Conservation (phyloP, 2,888 invertebrate species). For the Adelognathus sp. region DNA sequence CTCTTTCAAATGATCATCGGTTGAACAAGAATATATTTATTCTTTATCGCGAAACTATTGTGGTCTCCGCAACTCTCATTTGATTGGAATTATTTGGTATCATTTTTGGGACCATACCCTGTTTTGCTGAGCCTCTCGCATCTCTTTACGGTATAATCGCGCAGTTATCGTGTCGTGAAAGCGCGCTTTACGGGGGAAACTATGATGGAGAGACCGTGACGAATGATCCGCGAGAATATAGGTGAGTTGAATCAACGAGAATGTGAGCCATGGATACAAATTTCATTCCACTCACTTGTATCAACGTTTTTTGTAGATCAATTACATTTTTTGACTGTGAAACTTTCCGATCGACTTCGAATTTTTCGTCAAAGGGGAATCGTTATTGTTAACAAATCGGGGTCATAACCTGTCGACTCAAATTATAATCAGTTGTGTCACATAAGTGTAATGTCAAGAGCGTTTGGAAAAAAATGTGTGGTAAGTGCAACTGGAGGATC, state of each 20-base stretch:
- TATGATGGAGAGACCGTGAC: conserved; percentile 37
- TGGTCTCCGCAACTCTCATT: not conserved
- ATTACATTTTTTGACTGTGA: not conserved
- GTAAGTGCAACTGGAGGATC: no score
- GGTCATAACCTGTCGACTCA: no score
- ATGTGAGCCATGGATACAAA: not conserved
- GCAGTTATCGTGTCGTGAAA: conserved; percentile 41
- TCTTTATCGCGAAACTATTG: not conserved
- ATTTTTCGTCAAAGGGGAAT: not conserved
- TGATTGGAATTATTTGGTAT: not conserved
- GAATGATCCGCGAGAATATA: conserved; percentile 47
- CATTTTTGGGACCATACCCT: not conserved
- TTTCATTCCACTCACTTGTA: not conserved
- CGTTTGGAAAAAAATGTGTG: no score
- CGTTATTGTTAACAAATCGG: no score
- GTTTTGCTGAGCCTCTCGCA: not conserved
- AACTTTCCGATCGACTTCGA: not conserved
- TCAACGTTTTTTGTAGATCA: not conserved
- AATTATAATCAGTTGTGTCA: no score
- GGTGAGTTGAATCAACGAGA: conserved; percentile 24
- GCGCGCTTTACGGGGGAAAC: conserved; percentile 21
- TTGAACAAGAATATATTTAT: not conserved
- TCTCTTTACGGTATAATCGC: not conserved
- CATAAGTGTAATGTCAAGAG: not conserved
- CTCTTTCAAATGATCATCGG: conserved; percentile 6